Percentiles rank a stretch among this genome's conserved stretches.
Conservation (phyloP, 2,888 invertebrate species). For the Artemia sinica region DNA sequence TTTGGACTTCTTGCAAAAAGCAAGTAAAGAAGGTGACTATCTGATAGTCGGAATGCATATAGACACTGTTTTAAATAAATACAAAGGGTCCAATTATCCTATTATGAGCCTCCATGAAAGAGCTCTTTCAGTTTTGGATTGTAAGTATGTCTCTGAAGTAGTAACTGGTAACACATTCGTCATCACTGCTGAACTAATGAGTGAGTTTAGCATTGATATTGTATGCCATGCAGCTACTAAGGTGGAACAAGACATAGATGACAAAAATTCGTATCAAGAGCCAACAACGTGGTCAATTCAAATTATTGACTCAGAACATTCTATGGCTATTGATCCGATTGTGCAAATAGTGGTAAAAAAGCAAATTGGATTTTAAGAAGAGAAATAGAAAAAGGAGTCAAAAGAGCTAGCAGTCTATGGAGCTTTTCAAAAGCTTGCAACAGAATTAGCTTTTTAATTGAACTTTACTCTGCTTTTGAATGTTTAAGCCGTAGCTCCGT, state of each 20-base stretch:
- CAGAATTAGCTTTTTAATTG: too few relatives aligned
- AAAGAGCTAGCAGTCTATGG: conserved; percentile 64
- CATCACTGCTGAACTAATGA: conserved; percentile 77
- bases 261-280: conserved; percentile 61
- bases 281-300: conserved; percentile 66
- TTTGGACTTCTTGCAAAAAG: conserved; percentile 81
- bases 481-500: too few relatives aligned
- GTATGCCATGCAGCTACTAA: conserved; percentile 76
- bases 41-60: conserved; percentile 42
- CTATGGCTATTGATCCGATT: conserved; percentile 87
- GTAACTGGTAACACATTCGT: conserved; percentile 95
- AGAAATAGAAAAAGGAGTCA: conserved; percentile 77
- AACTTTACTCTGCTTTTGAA: too few relatives aligned
- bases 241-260: conserved; percentile 49
- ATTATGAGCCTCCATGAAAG: conserved; percentile 96
- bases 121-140: conserved; percentile 85
- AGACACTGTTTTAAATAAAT: conserved; percentile 74
- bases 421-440: too few relatives aligned
- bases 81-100: conserved; percentile 86
- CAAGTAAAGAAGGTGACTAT: conserved; percentile 34
- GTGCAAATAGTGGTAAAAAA: conserved; percentile 86
- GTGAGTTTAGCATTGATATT: conserved; percentile 76
- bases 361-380: conserved; percentile 66
- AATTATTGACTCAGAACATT: conserved; percentile 59
- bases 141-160: conserved; percentile 94